A percentile compares a stretch with the other conserved stretches of the same genome.
phyloP scores from a whole-genome alignment of 1,140 invertebrate genomes.

The Asobara japonica region DNA sequence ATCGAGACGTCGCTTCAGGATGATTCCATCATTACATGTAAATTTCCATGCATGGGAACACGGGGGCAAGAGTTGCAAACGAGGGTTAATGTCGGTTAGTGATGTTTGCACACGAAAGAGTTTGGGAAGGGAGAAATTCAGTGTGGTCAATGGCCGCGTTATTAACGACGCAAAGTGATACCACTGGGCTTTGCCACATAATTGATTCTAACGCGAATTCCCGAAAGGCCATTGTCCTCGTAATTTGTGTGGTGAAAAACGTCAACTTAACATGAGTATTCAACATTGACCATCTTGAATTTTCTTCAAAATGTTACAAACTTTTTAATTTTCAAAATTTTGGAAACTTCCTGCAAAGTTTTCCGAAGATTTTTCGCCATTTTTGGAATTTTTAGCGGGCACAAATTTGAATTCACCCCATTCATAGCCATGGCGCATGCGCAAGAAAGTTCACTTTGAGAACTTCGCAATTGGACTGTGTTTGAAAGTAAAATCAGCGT shows the following conservation, averaged over 20 bases:
- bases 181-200: not conserved
- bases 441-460: not conserved
- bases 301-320: no score
- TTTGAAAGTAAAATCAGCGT: not conserved
- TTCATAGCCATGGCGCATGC: no score
- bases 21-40: not conserved
- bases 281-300: no score
- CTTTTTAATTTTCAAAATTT: no score
- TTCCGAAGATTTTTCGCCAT: no score
- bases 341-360: no score
- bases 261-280: no score
- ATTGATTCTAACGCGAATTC: constrained; percentile 14
- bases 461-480: not conserved
- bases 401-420: no score
- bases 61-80: not conserved
- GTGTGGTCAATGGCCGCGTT: not conserved
- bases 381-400: no score
- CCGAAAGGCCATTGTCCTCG: not conserved
- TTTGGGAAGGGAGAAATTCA: constrained; percentile 4
- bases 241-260: not conserved
- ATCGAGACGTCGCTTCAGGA: not conserved
- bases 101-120: constrained; percentile 15
- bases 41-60: not conserved
- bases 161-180: constrained; percentile 16
- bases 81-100: constrained; percentile 3